Base-by-base conservation (phyloP, 1,140 invertebrate genomes). In the Bombyx mori region DNA sequence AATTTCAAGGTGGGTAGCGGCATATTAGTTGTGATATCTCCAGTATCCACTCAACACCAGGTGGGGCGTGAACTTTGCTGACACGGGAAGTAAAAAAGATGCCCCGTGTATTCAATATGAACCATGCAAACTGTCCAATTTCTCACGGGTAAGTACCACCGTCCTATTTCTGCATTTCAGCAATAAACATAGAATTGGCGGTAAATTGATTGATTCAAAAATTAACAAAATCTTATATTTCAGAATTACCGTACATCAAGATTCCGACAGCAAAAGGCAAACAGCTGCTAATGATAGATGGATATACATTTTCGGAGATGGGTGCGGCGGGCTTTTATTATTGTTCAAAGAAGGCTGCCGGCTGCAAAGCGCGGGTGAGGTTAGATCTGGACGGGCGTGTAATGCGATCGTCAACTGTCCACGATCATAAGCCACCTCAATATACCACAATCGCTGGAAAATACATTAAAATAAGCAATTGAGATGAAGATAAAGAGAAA, bases 301-400 rank as follows among this genome's bases (percentile, higher is more conserved):
- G 45, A 0, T 67, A 61, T 35, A 67, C 65, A 8, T 67, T 51
- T 56, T 60, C 61, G 7, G 58, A 67, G 42, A 35, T 56, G 7
- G 47, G 53, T 46, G 12, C 10, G 9, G 60, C 65, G 0, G 52
- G 56, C 5, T 68, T 71, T 48, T 78, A 66, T 48, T 78, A 78
- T 52, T 82, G 77, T 47, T 77, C 79, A 0, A 82, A 73, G 53
- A 78, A 73, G 50, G 57, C 69, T 42, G 48, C 61, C 6, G 75
- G 78, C 1, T 81, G 78, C 50, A 77, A 68, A 49, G 75, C 71
- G n/a, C 62, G 57, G 0, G 68, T 78, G 7, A 75, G 72, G 49
- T 8, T 56, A 8, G 42, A 49, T 3, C 26, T 35, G 26, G 54
- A 56, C 18, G 42, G 46, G 6, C 10, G 3, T 42, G 42, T 56